phyloP scores from a whole-genome alignment of 2,797 vertebrate genomes.

The Pelobates cultripes region DNA sequence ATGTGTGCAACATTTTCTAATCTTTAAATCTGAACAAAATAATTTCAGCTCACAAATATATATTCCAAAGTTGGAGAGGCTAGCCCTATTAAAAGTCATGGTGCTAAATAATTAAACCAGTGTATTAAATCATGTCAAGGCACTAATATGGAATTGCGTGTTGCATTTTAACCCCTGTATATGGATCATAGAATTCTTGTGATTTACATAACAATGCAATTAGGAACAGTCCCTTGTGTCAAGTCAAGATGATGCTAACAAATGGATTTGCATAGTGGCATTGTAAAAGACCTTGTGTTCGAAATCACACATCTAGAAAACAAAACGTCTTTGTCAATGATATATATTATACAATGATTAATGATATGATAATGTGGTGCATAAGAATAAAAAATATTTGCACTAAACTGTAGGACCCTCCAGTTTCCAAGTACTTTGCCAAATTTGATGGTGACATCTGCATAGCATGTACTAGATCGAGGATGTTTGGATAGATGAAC shows the following conservation, averaged over 20 bases:
- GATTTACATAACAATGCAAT: not conserved
- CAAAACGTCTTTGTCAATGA: constrained; percentile 18
- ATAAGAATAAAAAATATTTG: constrained; percentile 28
- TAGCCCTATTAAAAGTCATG: not conserved
- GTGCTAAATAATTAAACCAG: not conserved
- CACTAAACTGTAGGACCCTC: constrained; percentile 39
- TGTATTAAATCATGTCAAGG: not conserved
- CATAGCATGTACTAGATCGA: constrained; percentile 49
- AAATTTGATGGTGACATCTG: constrained; percentile 49
- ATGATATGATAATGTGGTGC: constrained; percentile 29
- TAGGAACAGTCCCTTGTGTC: not conserved
- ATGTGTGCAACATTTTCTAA: not conserved
- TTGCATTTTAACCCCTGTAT: not conserved
- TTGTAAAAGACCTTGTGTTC: not conserved
- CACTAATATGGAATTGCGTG: not conserved
- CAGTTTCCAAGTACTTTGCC: constrained; percentile 32
- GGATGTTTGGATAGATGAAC: constrained; percentile 53
- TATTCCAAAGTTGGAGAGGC: not conserved
- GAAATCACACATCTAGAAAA: constrained; percentile 23
- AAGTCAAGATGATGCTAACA: not conserved
- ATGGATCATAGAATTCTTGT: not conserved
- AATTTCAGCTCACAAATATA: not conserved
- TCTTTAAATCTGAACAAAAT: not conserved
- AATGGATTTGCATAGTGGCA: not conserved
- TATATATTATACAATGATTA: constrained; percentile 35